Evolutionary conservation across 2,113 vertebrate species (phyloP).

Genomic region (Cyanoramphus novaezelandiae): DNA sequence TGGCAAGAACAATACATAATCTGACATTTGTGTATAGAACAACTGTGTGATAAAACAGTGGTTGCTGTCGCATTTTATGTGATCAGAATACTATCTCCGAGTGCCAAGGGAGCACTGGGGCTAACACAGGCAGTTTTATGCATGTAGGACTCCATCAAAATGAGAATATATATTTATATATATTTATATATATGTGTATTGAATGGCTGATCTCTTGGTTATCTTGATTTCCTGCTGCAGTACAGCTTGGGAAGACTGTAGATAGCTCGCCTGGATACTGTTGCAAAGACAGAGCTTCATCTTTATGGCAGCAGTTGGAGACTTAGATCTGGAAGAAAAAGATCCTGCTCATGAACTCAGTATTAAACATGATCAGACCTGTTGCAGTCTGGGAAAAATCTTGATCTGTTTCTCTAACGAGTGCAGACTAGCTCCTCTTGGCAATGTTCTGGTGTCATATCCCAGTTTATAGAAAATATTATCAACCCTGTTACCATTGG

Average conservation of each 20-base stretch:
- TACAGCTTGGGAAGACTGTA: neutral
- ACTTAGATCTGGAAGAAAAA: neutral
- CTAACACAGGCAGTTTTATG: neutral
- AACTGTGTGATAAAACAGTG: neutral
- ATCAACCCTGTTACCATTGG: neutral
- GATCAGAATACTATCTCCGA: neutral
- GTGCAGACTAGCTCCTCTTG: neutral
- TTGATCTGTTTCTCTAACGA: neutral
- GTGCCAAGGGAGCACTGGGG: neutral
- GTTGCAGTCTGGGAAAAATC: neutral
- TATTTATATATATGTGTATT: neutral
- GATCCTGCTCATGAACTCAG: neutral
- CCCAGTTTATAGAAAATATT: neutral
- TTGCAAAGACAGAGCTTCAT: neutral
- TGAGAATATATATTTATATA: neutral
- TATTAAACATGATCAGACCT: neutral
- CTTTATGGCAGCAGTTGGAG: neutral
- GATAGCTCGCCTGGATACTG: neutral
- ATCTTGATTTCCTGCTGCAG: neutral
- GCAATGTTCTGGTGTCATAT: neutral
- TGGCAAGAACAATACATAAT: constrained; percentile 9
- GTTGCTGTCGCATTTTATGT: neutral
- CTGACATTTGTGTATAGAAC: constrained; percentile 14
- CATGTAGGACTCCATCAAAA: neutral
- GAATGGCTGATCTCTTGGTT: neutral